Conservation (phyloP, 2,888 invertebrate genomes). For the Lagria hirta region DNA sequence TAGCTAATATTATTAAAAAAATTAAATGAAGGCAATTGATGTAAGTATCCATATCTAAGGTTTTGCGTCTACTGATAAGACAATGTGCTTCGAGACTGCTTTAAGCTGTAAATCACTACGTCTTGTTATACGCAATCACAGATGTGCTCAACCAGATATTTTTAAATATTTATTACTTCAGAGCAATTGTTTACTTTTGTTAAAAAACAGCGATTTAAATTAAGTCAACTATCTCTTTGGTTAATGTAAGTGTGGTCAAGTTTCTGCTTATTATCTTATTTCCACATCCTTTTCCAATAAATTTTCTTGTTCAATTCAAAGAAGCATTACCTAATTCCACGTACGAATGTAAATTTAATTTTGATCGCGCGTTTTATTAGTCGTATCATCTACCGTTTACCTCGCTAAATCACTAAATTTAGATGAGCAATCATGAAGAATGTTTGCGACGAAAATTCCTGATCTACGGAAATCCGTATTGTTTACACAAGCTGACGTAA, state of each 20-base stretch:
- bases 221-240: conserved; percentile 6
- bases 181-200: conserved; percentile 16
- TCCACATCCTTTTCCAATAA: conserved; percentile 6
- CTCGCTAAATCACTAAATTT: too few relatives aligned
- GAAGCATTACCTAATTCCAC: too few relatives aligned
- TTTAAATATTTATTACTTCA: conserved; percentile 20
- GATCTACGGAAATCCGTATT: too few relatives aligned
- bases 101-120: conserved; percentile 7
- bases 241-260: conserved; percentile 4
- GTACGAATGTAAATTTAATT: too few relatives aligned
- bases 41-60: conserved; percentile 1
- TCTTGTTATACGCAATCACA: conserved; percentile 18
- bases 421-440: too few relatives aligned
- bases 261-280: conserved; percentile 4
- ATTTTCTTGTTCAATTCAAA: too few relatives aligned
- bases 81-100: conserved; percentile 9
- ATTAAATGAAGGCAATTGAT: conserved; percentile 3
- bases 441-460: too few relatives aligned
- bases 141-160: conserved; percentile 14
- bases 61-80: conserved; percentile 9
- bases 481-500: too few relatives aligned
- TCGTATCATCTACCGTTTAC: too few relatives aligned
- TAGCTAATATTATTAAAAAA: conserved; percentile 6
- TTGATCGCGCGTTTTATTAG: too few relatives aligned
- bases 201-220: conserved; percentile 7